Conservation (phyloP, 1,140 invertebrate genomes). For the Nomia melanderi region DNA sequence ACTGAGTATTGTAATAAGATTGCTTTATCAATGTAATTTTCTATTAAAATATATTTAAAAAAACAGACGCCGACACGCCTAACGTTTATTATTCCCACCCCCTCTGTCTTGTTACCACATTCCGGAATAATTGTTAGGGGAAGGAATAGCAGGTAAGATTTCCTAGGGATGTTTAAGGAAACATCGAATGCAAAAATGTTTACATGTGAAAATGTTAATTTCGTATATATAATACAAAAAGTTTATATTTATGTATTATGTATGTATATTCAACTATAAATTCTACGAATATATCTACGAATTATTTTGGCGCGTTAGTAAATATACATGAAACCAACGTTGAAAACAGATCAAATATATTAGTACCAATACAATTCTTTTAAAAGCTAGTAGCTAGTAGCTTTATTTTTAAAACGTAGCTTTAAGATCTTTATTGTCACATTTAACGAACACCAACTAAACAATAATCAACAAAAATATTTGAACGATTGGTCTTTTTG, state of each 20-base stretch:
- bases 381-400: not conserved
- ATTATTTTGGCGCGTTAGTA: not conserved
- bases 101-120: constrained; percentile 58
- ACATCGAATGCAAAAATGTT: not conserved
- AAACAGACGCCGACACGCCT: constrained; percentile 74
- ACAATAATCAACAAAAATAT: constrained; percentile 1
- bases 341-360: not conserved
- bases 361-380: not conserved
- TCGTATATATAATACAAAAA: not conserved
- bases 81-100: constrained; percentile 71
- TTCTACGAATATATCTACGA: not conserved
- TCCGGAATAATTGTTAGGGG: constrained; percentile 59
- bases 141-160: constrained; percentile 37
- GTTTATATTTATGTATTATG: not conserved
- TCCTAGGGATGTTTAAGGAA: constrained; percentile 46
- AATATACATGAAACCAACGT: not conserved
- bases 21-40: not conserved
- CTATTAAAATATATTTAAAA: constrained; percentile 48
- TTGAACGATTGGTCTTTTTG: not conserved
- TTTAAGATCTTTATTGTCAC: not conserved
- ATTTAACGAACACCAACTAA: not conserved
- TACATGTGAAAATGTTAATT: not conserved
- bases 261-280: not conserved
- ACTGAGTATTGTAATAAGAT: not conserved
- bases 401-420: not conserved